phyloP scores from a whole-genome alignment of 2,797 vertebrate species.

The Alca torda region DNA sequence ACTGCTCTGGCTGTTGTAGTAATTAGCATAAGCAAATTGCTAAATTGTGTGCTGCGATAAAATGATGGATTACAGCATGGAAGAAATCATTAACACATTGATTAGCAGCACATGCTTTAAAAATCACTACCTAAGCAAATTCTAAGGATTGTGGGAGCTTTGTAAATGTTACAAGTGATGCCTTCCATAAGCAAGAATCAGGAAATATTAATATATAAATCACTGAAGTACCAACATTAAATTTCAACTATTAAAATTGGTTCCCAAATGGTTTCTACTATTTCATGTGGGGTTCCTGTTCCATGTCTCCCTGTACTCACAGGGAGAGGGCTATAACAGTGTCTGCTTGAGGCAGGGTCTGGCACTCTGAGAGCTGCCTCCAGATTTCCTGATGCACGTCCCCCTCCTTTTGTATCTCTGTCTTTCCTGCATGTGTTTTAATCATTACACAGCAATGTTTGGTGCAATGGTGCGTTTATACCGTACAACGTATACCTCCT shows the following conservation, averaged over 20 bases:
- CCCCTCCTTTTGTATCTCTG: not conserved
- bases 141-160: not conserved
- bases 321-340: not conserved
- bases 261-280: not conserved
- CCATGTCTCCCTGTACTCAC: not conserved
- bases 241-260: not conserved
- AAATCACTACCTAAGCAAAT: slow-evolving; percentile 28
- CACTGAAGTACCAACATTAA: not conserved
- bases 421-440: not conserved
- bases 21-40: slow-evolving; percentile 68
- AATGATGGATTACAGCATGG: slow-evolving; percentile 61
- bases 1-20: slow-evolving; percentile 29
- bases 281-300: not conserved
- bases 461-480: not conserved
- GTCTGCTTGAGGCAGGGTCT: not conserved
- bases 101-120: slow-evolving; percentile 52
- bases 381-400: not conserved
- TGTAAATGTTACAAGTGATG: not conserved
- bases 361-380: not conserved
- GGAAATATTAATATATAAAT: not conserved
- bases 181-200: not conserved
- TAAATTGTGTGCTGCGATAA: slow-evolving; percentile 56
- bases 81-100: slow-evolving; percentile 61
- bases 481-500: not conserved
- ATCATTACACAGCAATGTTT: not conserved